phyloP scores from a whole-genome alignment of 2,797 vertebrate genomes.

The Acanthis flammea region DNA sequence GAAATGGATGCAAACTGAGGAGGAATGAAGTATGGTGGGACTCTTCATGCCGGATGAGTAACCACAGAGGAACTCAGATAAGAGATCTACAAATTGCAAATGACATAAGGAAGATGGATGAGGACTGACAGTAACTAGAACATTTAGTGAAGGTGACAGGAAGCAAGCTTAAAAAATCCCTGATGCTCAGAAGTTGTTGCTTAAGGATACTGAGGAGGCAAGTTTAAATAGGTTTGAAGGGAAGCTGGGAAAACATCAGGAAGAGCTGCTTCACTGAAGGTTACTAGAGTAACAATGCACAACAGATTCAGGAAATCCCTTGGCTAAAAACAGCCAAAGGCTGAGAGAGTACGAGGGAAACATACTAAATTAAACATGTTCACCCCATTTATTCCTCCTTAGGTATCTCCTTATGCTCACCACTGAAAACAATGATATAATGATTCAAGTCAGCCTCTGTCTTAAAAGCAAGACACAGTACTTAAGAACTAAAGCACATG shows the following conservation, averaged over 20 bases:
- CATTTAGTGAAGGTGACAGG: not conserved
- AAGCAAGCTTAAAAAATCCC: not conserved
- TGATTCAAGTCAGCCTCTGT: not conserved
- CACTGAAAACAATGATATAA: not conserved
- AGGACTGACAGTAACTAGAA: not conserved
- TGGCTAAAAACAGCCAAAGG: not conserved
- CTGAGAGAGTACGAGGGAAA: not conserved
- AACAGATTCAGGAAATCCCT: not conserved
- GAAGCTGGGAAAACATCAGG: not conserved
- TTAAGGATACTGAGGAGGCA: not conserved
- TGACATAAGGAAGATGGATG: not conserved
- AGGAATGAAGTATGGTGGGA: not conserved
- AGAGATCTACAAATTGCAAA: not conserved
- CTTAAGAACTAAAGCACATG: not conserved
- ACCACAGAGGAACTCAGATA: not conserved
- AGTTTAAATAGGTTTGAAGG: not conserved
- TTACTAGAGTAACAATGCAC: not conserved
- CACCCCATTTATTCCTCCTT: not conserved
- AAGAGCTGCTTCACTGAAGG: not conserved
- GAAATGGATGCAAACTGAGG: not conserved
- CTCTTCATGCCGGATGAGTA: not conserved
- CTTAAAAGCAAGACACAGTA: not conserved
- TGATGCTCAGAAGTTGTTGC: not conserved
- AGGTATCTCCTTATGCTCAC: not conserved
- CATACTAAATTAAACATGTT: fast-evolving